Percentiles rank a stretch among this genome's conserved stretches.
phyloP scores from a whole-genome alignment of 2,888 invertebrate genomes.

The Mamestra brassicae region DNA sequence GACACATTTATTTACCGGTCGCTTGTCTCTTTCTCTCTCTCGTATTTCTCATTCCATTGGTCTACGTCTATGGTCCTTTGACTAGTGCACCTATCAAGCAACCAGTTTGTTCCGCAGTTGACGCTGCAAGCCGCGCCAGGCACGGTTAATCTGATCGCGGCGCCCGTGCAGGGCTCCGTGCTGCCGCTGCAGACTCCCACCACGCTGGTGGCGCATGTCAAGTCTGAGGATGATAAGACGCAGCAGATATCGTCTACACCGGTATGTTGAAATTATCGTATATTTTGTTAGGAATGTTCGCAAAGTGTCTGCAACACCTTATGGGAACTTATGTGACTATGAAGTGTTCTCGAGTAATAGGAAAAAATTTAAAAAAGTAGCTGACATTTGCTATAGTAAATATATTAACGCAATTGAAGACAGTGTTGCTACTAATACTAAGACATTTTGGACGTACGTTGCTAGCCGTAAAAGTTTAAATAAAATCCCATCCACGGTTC shows the following conservation, averaged over 20 bases:
- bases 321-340: too few relatives aligned
- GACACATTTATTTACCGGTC: background rate
- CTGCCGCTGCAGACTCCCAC: conserved; percentile 74
- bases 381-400: too few relatives aligned
- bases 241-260: conserved; percentile 67
- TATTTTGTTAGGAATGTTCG: too few relatives aligned
- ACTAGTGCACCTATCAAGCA: conserved; percentile 68
- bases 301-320: too few relatives aligned
- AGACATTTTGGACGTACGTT: too few relatives aligned
- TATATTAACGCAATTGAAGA: too few relatives aligned
- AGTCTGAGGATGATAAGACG: conserved; percentile 81
- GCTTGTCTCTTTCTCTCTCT: background rate
- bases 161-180: conserved; percentile 79
- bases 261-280: conserved; percentile 42
- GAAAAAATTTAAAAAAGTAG: too few relatives aligned
- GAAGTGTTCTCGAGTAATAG: too few relatives aligned
- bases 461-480: too few relatives aligned
- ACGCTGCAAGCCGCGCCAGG: conserved; percentile 78
- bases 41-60: background rate
- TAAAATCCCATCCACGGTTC: too few relatives aligned
- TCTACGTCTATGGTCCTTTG: background rate
- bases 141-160: conserved; percentile 78
- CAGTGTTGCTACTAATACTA: too few relatives aligned
- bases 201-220: conserved; percentile 77
- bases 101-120: conserved; percentile 78